Evolutionary conservation across 2,888 invertebrate species (phyloP).

Genomic region (Acronicta alni): DNA sequence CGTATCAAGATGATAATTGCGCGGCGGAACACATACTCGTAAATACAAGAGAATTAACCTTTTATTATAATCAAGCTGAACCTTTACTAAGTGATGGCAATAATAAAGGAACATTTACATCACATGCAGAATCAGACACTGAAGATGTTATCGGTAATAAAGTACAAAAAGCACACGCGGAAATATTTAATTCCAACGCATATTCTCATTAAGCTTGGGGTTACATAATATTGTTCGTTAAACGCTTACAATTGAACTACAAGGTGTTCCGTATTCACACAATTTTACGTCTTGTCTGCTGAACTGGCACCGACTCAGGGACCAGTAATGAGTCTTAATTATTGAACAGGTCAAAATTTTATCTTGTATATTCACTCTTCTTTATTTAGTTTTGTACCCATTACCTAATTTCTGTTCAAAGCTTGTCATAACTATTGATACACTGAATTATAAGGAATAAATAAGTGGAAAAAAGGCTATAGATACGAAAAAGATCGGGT

Average conservation of each 20-base stretch:
- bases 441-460: not conserved
- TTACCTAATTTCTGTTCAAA: not conserved
- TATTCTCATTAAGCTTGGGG: constrained; percentile 53
- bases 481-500: not conserved
- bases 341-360: constrained; percentile 11
- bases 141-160: constrained; percentile 35
- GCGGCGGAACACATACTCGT: constrained; percentile 2
- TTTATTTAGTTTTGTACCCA: not conserved
- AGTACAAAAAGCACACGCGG: constrained; percentile 56
- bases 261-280: constrained; percentile 49
- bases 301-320: constrained; percentile 2
- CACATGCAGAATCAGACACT: constrained; percentile 22
- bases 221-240: constrained; percentile 45
- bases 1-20: not conserved
- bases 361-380: not conserved
- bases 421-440: not conserved
- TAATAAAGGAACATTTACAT: constrained; percentile 33
- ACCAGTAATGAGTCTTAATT: constrained; percentile 4
- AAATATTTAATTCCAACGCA: constrained; percentile 52
- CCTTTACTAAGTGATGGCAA: constrained; percentile 19
- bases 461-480: not conserved
- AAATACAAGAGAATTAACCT: constrained; percentile 29
- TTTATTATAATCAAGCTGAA: constrained; percentile 9
- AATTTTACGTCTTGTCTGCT: constrained; percentile 26
- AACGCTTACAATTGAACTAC: constrained; percentile 43